Base-by-base conservation (phyloP, 2,888 invertebrate species). In the Volucella bombylans region DNA sequence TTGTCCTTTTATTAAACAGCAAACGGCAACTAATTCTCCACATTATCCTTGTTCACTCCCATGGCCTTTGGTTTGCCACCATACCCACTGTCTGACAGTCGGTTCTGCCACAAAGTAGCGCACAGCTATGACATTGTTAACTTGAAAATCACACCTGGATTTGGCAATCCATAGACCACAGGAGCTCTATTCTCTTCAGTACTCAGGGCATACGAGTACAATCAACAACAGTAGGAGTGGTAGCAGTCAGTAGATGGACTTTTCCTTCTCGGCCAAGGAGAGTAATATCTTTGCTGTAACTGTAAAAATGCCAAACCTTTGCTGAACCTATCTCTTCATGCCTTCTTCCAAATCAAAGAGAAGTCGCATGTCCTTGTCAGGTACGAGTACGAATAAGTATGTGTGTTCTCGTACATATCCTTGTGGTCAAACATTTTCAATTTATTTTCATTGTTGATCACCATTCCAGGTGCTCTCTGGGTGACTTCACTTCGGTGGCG, bases 361-460 rank as follows among this genome's bases (percentile, higher is more conserved):
- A 11, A 12, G 14, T 15, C 65, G n/a, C 57, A 12, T 61, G 23
- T 52, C 79, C 59, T 55, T 38, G 47, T 38, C 38, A 9, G n/a
- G 15, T 23, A 12, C 31, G 6, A 31, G 6, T 31, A 31, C 6
- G 57, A 38, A 39, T 50, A 61, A 8, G 39, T 45, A 31, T 57
- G 11, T 59, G 50, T 31, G 57, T 52, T 50, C 45, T 72, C 78
- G 68, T 71, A n/a, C n/a, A n/a, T n/a, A 62, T 67, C 64, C 54
- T 81, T 85, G 85, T 72, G 85, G 85, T 85, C 76, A 76, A 81
- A 81, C 71, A 81, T 81, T 77, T 81, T 85, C 76, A 76, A 85
- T 81, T 85, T 85, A 85, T 81, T 68, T 85, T 64, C 71, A 85
- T 85, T 85, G 85, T 85, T 81, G 83, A 85, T 81, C 67, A 72